Evolutionary conservation across 2,888 invertebrate genomes (phyloP).

Genomic region (Himalopsyche anomala): DNA sequence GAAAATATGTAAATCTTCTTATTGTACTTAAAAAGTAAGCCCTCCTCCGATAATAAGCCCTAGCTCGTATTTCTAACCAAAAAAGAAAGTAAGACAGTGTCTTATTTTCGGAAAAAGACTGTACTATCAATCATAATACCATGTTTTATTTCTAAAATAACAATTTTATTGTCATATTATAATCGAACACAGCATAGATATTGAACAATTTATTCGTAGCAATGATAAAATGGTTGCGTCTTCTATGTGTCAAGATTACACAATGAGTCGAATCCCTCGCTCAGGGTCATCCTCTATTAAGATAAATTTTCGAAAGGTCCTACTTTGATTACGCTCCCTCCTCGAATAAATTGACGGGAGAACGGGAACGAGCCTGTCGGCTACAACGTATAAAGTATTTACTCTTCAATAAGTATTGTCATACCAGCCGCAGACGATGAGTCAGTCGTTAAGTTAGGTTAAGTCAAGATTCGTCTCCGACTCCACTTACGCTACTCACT

Average conservation of each 20-base stretch:
- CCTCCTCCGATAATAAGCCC: too few relatives aligned
- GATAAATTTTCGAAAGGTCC: slow-evolving; percentile 51
- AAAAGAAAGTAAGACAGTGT: too few relatives aligned
- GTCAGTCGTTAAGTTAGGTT: slow-evolving; percentile 46
- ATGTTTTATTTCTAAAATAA: too few relatives aligned
- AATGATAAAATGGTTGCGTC: background rate
- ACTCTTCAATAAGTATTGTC: background rate
- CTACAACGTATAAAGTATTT: background rate
- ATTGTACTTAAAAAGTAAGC: too few relatives aligned
- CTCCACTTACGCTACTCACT: background rate
- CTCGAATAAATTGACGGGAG: background rate
- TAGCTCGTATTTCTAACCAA: too few relatives aligned
- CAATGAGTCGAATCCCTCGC: background rate
- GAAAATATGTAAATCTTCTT: too few relatives aligned
- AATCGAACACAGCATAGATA: too few relatives aligned
- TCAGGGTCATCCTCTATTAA: slow-evolving; percentile 47
- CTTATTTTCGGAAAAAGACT: too few relatives aligned
- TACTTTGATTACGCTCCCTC: slow-evolving; percentile 53
- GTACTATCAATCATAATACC: too few relatives aligned
- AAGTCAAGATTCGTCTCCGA: slow-evolving; percentile 23
- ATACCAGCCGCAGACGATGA: slow-evolving; percentile 45
- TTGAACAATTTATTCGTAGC: too few relatives aligned
- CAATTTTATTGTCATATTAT: too few relatives aligned
- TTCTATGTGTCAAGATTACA: background rate
- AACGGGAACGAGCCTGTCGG: background rate